phyloP scores from a whole-genome alignment of 2,797 vertebrate genomes.

The Acrocephalus scirpaceus region DNA sequence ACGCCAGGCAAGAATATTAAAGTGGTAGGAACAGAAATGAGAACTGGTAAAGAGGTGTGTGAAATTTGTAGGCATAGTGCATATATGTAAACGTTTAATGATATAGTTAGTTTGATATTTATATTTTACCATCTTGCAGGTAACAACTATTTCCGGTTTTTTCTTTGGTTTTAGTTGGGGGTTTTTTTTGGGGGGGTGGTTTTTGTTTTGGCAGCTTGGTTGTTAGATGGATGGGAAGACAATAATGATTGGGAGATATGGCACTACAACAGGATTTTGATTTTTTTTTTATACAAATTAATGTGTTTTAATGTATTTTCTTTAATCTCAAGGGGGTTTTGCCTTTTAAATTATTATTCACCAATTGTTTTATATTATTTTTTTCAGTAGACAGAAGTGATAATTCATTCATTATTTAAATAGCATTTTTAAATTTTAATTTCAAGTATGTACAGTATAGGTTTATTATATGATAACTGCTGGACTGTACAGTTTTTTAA shows the following conservation, averaged over 20 bases:
- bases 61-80: background rate
- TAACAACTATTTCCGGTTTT: accelerated
- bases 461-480: background rate
- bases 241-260: background rate
- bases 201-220: background rate
- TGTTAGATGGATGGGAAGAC: background rate
- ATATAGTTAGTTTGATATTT: background rate
- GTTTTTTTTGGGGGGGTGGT: accelerated
- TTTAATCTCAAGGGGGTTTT: accelerated
- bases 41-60: background rate
- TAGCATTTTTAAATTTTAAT: background rate
- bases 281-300: background rate
- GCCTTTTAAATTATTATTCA: background rate
- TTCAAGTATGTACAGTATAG: background rate
- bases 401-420: background rate
- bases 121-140: background rate
- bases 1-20: background rate
- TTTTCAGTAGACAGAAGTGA: background rate
- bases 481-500: background rate
- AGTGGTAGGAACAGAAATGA: background rate
- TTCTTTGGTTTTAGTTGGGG: background rate
- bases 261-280: background rate
- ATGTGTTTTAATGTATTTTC: background rate
- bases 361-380: background rate
- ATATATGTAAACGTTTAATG: background rate